Evolutionary conservation across 2,888 invertebrate genomes (phyloP), one percentile per base, ranked within the genome.

Genomic region (Drosophila anomalipes): DNA sequence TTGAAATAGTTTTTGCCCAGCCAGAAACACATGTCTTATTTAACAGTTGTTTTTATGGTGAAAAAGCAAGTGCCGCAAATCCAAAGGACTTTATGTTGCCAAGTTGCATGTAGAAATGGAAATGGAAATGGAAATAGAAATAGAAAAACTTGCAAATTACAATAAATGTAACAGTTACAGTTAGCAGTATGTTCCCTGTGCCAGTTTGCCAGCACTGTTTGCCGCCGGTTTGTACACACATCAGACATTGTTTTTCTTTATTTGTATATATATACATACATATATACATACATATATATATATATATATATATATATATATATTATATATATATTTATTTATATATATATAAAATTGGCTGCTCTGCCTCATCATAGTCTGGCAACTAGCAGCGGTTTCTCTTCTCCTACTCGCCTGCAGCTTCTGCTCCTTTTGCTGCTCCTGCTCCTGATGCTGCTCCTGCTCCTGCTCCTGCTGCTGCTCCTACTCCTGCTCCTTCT

Each of bases 171-270:
- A 26, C 41, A 32, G 41, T 39, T 35, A 44, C 22, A 51, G 57
- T 39, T n/a, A 32, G 22, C 47, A 12, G 28, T n/a, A 22, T 28
- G n/a, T 37, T 16, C 6, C 2, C 28, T 28, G 10, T 6, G 44
- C 63, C 37, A 33, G 67, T 44, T 32, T 30, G 56, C 49, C 33
- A 30, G 41, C 26, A 64, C 35, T 10, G 32, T 37, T 67, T 61
- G 67, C 61, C 56, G 57, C 62, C 32, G 57, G 33, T 57, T 60
- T 39, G 33, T 26, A 10, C 58, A 33, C 71, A 47, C 65, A 47
- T 59, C 72, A 54, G 54, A 62, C 77, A 65, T 65, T 80, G 69
- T 79, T 79, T 79, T 79, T 69, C 57, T 69, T 60, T 66, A 68
- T 71, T 68, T 59, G 0, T n/a, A 22, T 16, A 53, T 7, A 35